phyloP scores from a whole-genome alignment of 2,797 vertebrate genomes.

The Serranus cabrilla region DNA sequence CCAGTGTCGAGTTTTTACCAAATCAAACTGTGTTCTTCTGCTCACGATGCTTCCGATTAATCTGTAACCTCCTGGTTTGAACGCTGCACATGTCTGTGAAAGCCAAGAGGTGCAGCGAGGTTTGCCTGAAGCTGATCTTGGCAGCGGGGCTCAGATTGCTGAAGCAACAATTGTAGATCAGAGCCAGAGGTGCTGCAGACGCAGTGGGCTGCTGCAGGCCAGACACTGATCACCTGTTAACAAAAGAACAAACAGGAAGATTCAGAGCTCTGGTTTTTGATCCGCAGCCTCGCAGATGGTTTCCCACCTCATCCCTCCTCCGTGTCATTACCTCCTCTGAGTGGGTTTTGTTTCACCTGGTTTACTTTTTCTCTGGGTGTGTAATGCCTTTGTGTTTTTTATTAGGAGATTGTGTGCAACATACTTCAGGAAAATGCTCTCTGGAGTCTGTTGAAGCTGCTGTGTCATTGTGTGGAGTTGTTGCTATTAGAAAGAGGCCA shows the following conservation, averaged over 20 bases:
- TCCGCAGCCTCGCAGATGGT: conserved; percentile 30
- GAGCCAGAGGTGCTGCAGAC: conserved; percentile 51
- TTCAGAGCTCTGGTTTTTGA: conserved; percentile 54
- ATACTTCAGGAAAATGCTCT: conserved; percentile 8
- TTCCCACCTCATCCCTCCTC: conserved; percentile 10
- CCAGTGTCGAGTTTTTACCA: not conserved
- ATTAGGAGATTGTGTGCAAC: conserved; percentile 24
- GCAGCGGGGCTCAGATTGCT: conserved; percentile 66
- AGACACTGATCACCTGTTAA: conserved; percentile 72
- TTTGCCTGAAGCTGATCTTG: conserved; percentile 63
- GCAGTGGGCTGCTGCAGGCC: conserved; percentile 61
- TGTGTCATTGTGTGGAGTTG: not conserved
- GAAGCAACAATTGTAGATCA: conserved; percentile 59
- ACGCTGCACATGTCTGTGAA: conserved; percentile 18
- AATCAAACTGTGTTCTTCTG: conserved; percentile 2
- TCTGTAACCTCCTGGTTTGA: conserved; percentile 23
- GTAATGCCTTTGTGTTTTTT: conserved; percentile 50
- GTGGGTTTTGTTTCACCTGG: conserved; percentile 65
- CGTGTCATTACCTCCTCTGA: conserved; percentile 30
- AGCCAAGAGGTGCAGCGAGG: conserved; percentile 37
- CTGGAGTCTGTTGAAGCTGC: not conserved
- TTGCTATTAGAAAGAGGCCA: too few relatives aligned
- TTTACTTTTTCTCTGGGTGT: conserved; percentile 37
- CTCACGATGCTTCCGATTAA: conserved; percentile 26
- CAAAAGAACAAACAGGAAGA: conserved; percentile 73